These are phyloP conservation scores for Syndactyla subalaris DNA, from an alignment of 2,797 vertebrate genomes.

Conservation along the genomic window DNA sequence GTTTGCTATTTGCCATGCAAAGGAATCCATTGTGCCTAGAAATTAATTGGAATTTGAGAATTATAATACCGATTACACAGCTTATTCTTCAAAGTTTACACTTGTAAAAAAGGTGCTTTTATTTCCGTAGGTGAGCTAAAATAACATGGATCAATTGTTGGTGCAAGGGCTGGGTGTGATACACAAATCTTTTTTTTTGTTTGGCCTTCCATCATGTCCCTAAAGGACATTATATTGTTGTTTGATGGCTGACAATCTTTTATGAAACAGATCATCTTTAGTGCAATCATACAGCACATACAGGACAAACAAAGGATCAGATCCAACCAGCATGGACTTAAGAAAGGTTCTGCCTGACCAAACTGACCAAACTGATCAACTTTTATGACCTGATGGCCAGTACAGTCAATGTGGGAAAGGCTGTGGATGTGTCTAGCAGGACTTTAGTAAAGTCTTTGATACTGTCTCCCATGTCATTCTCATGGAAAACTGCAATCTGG, in stretches of 20 bases:
- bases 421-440: background rate
- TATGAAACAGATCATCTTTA: too few relatives aligned
- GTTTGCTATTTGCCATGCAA: background rate
- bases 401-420: background rate
- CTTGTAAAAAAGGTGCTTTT: background rate
- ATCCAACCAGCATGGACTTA: background rate
- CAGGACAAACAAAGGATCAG: background rate
- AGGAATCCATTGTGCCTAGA: background rate
- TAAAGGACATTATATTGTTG: background rate
- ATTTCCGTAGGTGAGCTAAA: background rate
- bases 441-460: background rate
- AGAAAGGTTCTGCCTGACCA: background rate
- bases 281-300: accelerated
- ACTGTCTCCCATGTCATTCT: accelerated
- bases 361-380: accelerated
- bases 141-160: accelerated
- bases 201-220: accelerated
- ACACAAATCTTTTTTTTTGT: accelerated
- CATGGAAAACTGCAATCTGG: background rate
- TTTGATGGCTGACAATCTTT: background rate
- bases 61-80: background rate
- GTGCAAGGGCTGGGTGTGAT: background rate
- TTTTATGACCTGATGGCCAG: background rate
- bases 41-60: background rate
- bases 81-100: background rate